Conservation (phyloP, 1,140 invertebrate genomes). For the Protaetia brevitarsis region DNA sequence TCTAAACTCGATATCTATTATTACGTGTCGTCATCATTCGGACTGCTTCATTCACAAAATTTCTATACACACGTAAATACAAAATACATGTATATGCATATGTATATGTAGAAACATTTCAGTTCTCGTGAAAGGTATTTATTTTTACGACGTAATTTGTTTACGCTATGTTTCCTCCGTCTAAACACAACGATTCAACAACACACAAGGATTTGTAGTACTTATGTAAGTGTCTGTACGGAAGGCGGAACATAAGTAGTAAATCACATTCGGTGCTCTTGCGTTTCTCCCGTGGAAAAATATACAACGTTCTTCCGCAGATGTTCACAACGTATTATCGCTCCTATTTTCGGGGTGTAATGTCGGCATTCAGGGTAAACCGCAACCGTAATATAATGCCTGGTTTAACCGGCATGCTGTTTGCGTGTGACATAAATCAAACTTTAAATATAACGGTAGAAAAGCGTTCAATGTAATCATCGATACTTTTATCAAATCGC, state of each 20-base stretch:
- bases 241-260: background rate
- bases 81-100: too few relatives aligned
- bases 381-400: constrained; percentile 4
- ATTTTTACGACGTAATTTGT: background rate
- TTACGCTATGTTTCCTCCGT: background rate
- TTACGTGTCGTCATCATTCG: too few relatives aligned
- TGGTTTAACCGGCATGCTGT: background rate
- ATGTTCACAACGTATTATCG: background rate
- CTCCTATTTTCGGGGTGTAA: constrained; percentile 2
- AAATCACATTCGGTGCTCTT: background rate
- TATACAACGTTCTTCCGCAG: background rate
- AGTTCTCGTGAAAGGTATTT: too few relatives aligned
- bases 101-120: too few relatives aligned
- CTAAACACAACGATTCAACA: background rate
- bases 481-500: too few relatives aligned
- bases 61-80: too few relatives aligned
- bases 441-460: too few relatives aligned
- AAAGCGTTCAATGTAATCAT: too few relatives aligned
- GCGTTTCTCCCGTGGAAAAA: background rate
- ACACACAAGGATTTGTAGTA: background rate
- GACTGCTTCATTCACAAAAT: too few relatives aligned
- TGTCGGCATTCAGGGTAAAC: constrained; percentile 2
- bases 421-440: background rate
- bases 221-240: background rate
- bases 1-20: too few relatives aligned